Conservation (phyloP, 2,113 vertebrate species). For the Melanotaenia duboulayi region DNA sequence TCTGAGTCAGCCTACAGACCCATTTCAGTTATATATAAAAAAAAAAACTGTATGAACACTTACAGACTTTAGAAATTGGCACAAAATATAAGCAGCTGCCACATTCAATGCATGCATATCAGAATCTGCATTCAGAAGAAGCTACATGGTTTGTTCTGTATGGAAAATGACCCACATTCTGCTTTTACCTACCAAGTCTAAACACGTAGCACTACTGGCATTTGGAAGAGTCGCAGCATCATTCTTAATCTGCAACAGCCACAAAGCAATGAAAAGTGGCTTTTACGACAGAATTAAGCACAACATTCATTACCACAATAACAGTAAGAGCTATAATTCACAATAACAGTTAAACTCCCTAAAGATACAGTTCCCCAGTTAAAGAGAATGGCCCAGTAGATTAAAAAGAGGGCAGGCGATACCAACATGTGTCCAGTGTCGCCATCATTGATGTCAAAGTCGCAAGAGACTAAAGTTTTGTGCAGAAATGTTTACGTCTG, state of each 20-base stretch:
- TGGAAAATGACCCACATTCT: conserved; percentile 3
- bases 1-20: not conserved
- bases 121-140: conserved; percentile 17
- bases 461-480: conserved; percentile 21
- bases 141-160: not conserved
- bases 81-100: conserved; percentile 25
- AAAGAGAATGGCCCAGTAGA: conserved; percentile 25
- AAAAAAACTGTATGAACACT: not conserved
- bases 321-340: conserved; percentile 55
- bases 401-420: conserved; percentile 21
- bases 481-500: conserved; percentile 35
- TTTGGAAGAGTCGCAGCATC: conserved; percentile 26
- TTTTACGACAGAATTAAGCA: conserved; percentile 45
- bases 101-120: conserved; percentile 7
- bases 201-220: conserved; percentile 45
- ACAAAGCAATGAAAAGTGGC: conserved; percentile 34
- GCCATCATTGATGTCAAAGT: conserved; percentile 17
- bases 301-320: conserved; percentile 64
- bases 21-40: not conserved
- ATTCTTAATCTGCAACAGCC: conserved; percentile 11
- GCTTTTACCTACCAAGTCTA: conserved; percentile 1
- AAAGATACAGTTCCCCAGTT: conserved; percentile 38
- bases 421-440: conserved; percentile 28
- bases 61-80: conserved; percentile 10
- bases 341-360: conserved; percentile 33